Conservation (phyloP, 92 coral and sea anemone species). For the Ricordea florida region DNA sequence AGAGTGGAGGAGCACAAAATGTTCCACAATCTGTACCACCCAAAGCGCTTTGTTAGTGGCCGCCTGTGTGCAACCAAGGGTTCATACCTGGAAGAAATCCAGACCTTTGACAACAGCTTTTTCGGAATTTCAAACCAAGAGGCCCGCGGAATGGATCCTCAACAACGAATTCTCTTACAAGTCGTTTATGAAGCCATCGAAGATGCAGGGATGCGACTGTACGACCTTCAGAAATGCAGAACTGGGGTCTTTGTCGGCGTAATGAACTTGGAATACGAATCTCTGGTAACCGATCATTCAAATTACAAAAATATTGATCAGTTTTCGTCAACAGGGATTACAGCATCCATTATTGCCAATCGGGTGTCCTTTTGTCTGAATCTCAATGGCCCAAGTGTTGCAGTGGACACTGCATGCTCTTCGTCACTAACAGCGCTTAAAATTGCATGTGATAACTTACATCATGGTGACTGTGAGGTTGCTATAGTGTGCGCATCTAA, state of each 20-base stretch:
- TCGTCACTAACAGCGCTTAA: conserved; percentile 83
- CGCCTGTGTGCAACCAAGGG: conserved; percentile 70
- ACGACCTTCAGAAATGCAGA: conserved; percentile 73
- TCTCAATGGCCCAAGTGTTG: conserved; percentile 82
- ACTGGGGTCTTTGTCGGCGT: conserved; percentile 85
- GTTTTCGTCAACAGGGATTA: conserved; percentile 72
- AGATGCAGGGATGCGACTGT: conserved; percentile 79
- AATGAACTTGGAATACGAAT: conserved; percentile 72
- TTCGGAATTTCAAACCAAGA: conserved; percentile 77
- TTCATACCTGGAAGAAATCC: conserved; percentile 71
- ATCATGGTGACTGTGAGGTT: conserved; percentile 65
- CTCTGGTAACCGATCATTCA: conserved; percentile 14
- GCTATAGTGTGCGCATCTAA: conserved; percentile 89
- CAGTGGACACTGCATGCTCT: conserved; percentile 92
- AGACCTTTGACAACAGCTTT: conserved; percentile 74
- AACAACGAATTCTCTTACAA: conserved; percentile 73
- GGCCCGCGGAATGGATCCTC: conserved; percentile 85
- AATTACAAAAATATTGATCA: conserved; percentile 68
- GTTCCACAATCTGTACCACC: conserved; percentile 61
- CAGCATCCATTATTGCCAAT: conserved; percentile 71
- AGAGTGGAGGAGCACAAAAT: conserved; percentile 55
- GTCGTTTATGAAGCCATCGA: conserved; percentile 85
- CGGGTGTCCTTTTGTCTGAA: conserved; percentile 77
- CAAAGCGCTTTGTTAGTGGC: conserved; percentile 61
- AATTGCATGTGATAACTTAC: conserved; percentile 60